Evolutionary conservation across 2,888 invertebrate genomes (phyloP), one percentile per base, ranked within the genome.

Genomic region (Idaea biselata): DNA sequence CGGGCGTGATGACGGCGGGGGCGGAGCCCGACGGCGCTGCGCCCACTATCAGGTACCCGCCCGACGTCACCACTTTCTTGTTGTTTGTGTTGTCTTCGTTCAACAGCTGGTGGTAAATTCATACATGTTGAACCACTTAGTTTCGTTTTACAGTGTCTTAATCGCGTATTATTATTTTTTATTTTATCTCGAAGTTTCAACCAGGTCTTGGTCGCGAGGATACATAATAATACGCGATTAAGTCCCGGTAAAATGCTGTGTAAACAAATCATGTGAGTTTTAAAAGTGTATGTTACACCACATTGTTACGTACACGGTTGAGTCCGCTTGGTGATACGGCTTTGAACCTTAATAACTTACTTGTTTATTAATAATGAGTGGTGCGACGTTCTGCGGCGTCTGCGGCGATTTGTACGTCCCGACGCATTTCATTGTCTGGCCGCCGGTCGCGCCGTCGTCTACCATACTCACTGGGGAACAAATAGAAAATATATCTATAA

Each of bases 31-130:
- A 67, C 8, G 68, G 67, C 18, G 72, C 65, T 6, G 78, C 75
- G 33, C 91, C 91, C 32, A 91, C 89, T 54, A 91, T 90, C 65
- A 91, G 79, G 73, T 89, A 91, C 0, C 91, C 91, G 59, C 91
- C 91, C 0, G 91, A 86, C 1, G 91, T 86, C 61, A 89, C 83
- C 66, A 90, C 84, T 69, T 90, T 90, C 77, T 91, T 89, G 58
- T 73, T 70, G 4, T 78, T 18, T 31, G 64, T 70, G 11, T 82
- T 83, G 60, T 90, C 89, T 64, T 73, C 86, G 71, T 67, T 84
- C 65, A 86, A 69, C 62, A 86, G 63, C 91, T 91, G 79, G 32
- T 1, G 18, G 66, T 58, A 68, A 64, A 62, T 63, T n/a, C n/a
- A n/a, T n/a, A n/a, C n/a, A n/a, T n/a, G n/a, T n/a, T n/a, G n/a